phyloP scores from a whole-genome alignment of 1,140 invertebrate species.

The Papilio glaucus region DNA sequence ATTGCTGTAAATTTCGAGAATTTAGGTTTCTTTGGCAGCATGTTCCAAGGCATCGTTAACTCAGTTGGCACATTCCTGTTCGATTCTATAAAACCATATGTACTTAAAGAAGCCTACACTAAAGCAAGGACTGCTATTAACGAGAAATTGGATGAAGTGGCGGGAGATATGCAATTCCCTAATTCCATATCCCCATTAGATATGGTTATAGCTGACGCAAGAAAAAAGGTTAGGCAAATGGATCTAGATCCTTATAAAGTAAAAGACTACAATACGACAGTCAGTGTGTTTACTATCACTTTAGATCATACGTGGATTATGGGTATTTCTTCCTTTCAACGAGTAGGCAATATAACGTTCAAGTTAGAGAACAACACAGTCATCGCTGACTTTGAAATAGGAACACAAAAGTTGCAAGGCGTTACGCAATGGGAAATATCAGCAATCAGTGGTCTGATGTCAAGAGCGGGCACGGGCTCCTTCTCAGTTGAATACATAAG shows the following conservation, averaged over 20 bases:
- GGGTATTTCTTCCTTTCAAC: constrained; percentile 91
- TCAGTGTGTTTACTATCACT: constrained; percentile 87
- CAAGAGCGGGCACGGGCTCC: constrained; percentile 87
- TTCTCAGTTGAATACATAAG: constrained; percentile 91
- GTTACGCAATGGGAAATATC: constrained; percentile 90
- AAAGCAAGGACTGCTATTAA: constrained; percentile 87
- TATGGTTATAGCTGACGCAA: constrained; percentile 89
- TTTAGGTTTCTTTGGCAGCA: constrained; percentile 85
- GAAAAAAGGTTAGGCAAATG: constrained; percentile 88
- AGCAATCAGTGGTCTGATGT: constrained; percentile 86
- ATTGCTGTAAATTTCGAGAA: constrained; percentile 92
- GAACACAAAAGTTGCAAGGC: constrained; percentile 90
- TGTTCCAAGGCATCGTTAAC: constrained; percentile 91
- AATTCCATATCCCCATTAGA: constrained; percentile 94
- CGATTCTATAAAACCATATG: constrained; percentile 92
- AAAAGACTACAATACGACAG: constrained; percentile 87
- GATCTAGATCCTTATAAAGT: constrained; percentile 89
- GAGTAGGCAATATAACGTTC: constrained; percentile 90
- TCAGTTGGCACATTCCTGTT: constrained; percentile 92
- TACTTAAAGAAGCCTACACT: constrained; percentile 90
- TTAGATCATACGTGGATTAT: constrained; percentile 89
- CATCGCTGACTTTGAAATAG: constrained; percentile 87
- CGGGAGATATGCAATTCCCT: constrained; percentile 88
- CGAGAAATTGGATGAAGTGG: constrained; percentile 86
- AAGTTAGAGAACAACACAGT: constrained; percentile 89